Evolutionary conservation across 2,113 vertebrate species (phyloP).

Genomic region (Hipposideros armiger): DNA sequence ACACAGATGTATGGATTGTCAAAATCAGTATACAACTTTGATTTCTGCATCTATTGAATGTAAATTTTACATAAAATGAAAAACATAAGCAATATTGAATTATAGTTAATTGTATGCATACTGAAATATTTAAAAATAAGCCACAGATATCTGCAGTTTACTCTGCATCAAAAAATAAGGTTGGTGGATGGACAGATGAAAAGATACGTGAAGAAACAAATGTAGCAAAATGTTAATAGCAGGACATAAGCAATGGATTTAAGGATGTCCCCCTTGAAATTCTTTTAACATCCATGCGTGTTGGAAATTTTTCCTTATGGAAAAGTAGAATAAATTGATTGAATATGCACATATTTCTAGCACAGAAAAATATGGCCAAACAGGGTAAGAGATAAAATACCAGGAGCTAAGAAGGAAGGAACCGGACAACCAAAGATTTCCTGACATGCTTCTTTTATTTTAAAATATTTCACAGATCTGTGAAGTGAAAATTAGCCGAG

Average conservation of each 20-base stretch:
- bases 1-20: background rate
- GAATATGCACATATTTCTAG: background rate
- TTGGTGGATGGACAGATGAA: background rate
- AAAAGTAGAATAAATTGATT: slow-evolving; percentile 16
- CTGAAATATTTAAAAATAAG: background rate
- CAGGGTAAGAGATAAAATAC: background rate
- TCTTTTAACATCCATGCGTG: background rate
- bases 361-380: background rate
- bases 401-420: background rate
- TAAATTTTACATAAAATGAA: background rate
- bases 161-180: background rate
- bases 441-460: slow-evolving; percentile 58
- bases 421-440: slow-evolving; percentile 17
- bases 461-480: slow-evolving; percentile 57
- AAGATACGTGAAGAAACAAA: background rate
- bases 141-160: background rate
- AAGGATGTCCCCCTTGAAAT: background rate
- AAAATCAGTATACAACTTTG: background rate
- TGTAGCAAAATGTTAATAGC: background rate
- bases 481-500: slow-evolving; percentile 68
- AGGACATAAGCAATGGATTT: background rate
- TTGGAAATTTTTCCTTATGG: background rate
- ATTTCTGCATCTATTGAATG: background rate
- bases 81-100: background rate
- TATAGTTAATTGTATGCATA: background rate